Evolutionary conservation across 2,888 invertebrate genomes (phyloP), one percentile per base, ranked within the genome.

Genomic region (Cheilosia vulpina): DNA sequence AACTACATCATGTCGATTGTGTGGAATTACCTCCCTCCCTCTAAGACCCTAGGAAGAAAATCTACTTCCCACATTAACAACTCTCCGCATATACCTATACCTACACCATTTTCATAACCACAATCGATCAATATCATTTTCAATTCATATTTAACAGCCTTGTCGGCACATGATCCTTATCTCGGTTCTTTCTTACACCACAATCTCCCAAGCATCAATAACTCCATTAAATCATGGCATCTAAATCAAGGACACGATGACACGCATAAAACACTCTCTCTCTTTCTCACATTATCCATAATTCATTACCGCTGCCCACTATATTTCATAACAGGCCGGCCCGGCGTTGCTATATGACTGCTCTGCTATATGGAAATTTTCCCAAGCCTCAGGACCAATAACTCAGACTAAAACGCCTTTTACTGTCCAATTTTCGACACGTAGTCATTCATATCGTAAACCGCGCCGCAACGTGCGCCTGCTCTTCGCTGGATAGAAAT

Each of bases 401-500:
- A 89, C 88, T 90, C 88, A 89, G 88, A 89, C 81, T 87, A 88
- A 88, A 90, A 88, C 89, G 90, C 89, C 90, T 89, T 90, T 91
- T 91, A 90, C 88, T 90, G 91, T 90, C 90, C 89, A 89, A 89
- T 90, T 90, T 88, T 88, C 89, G 88, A 89, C 90, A 90, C 89
- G 87, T 87, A 90, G 89, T 90, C 89, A 89, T 90, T 89, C 88
- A 89, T 90, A 89, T 89, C 47, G 41, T 52, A 31, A 43, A 27
- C 50, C 41, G 57, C 57, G 50, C 52, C 34, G 45, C 50, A 73
- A 65, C 65, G 55, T 65, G 57, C 38, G 27, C 68, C 31, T 60
- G 45, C 38, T 31, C 17, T 43, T 53, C 55, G 45, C 15, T 43
- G 55, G 34, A 5, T 57, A n/a, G n/a, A 65, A 55, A 69, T 47